Conservation (phyloP, 2,888 invertebrate genomes). For the Lymantria dispar region DNA sequence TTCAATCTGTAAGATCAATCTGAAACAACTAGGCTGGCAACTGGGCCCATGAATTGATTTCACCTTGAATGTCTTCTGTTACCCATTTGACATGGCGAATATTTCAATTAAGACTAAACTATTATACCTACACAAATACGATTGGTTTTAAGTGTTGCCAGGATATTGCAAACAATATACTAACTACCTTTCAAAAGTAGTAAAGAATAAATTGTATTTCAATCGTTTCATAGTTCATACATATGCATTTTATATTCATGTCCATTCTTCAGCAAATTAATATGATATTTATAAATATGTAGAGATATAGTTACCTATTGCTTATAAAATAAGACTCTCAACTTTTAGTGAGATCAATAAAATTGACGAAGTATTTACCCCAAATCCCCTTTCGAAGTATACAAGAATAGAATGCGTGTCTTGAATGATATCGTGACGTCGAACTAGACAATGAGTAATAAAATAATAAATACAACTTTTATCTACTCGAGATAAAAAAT, state of each 20-base stretch:
- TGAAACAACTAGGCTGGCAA: constrained; percentile 18
- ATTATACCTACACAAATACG: constrained; percentile 8
- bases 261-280: not conserved
- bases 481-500: constrained; percentile 49
- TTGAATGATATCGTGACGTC: constrained; percentile 8
- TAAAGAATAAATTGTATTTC: not conserved
- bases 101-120: constrained; percentile 9
- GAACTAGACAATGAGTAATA: constrained; percentile 17
- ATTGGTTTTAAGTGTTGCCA: constrained; percentile 32
- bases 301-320: not conserved
- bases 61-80: constrained; percentile 40
- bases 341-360: too few relatives aligned
- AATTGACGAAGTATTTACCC: constrained; percentile 1
- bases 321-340: too few relatives aligned
- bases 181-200: constrained; percentile 5
- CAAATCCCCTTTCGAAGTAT: constrained; percentile 1
- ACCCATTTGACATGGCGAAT: constrained; percentile 28
- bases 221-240: not conserved
- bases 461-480: constrained; percentile 40
- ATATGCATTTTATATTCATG: not conserved
- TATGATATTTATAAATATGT: not conserved
- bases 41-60: constrained; percentile 37
- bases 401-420: constrained; percentile 4
- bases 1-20: constrained; percentile 9
- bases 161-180: constrained; percentile 22